phyloP scores from a whole-genome alignment of 2,888 invertebrate species.

The Eulithis prunata region DNA sequence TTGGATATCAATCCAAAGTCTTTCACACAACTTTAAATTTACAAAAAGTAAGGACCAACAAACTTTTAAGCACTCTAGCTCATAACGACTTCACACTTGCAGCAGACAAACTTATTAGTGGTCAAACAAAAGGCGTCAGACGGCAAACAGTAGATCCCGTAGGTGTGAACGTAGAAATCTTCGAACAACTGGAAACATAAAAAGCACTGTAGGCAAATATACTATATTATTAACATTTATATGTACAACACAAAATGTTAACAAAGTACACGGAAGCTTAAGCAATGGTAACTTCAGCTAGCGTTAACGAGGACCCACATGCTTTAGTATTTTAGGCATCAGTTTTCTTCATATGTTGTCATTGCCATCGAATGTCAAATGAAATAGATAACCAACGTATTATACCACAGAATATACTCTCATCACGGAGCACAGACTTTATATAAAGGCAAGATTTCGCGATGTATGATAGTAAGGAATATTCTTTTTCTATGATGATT shows the following conservation, averaged over 20 bases:
- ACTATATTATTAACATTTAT: conserved; percentile 12
- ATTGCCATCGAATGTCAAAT: too few species aligned
- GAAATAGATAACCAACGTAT: too few species aligned
- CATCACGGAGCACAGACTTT: too few species aligned
- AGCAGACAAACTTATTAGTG: conserved; percentile 39
- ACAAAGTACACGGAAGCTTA: background rate
- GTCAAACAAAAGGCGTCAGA: conserved; percentile 40
- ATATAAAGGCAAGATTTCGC: too few species aligned
- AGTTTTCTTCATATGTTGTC: too few species aligned
- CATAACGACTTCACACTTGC: conserved; percentile 28
- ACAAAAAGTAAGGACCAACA: conserved; percentile 5
- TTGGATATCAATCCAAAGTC: too few species aligned
- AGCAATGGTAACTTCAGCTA: background rate
- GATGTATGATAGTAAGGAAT: too few species aligned
- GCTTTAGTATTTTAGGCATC: background rate
- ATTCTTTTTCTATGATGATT: too few species aligned
- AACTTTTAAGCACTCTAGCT: conserved; percentile 15
- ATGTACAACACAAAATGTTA: background rate
- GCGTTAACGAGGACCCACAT: background rate
- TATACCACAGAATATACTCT: too few species aligned
- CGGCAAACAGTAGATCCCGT: conserved; percentile 37
- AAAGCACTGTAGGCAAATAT: conserved; percentile 28
- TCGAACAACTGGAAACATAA: conserved; percentile 24
- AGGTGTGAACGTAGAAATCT: conserved; percentile 38
- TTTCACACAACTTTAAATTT: too few species aligned